Conservation (phyloP, 2,888 invertebrate genomes). For the Steromphala cineraria region DNA sequence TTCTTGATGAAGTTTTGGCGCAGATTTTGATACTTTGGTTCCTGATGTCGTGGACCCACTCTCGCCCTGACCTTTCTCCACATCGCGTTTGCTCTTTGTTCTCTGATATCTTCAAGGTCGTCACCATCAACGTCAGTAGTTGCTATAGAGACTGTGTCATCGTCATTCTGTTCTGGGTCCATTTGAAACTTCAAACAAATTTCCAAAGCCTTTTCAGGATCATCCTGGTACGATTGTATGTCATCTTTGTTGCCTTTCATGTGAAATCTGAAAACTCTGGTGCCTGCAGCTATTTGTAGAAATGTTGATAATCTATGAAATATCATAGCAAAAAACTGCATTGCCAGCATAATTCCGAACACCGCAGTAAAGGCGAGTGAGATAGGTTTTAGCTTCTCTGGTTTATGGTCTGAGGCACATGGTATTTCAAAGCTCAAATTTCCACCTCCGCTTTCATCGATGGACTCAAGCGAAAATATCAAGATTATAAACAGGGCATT, state of each 20-base stretch:
- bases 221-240: too few relatives aligned
- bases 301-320: constrained; percentile 98
- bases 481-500: constrained; percentile 98
- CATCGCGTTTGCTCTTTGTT: neutral
- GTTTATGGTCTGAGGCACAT: constrained; percentile 39
- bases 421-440: constrained; percentile 59
- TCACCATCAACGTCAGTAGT: constrained; percentile 15
- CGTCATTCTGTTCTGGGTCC: constrained; percentile 27
- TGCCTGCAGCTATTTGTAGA: constrained; percentile 96
- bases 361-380: constrained; percentile 96
- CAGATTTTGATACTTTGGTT: constrained; percentile 38
- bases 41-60: neutral
- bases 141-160: constrained; percentile 2
- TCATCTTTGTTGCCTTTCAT: too few relatives aligned
- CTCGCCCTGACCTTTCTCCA: constrained; percentile 24
- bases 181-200: constrained; percentile 22
- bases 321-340: constrained; percentile 97
- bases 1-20: constrained; percentile 53
- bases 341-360: constrained; percentile 95
- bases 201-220: too few relatives aligned
- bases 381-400: constrained; percentile 74
- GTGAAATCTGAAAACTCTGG: constrained; percentile 72
- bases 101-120: neutral
- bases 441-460: constrained; percentile 76
- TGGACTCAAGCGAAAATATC: constrained; percentile 97